Conservation (phyloP, 2,888 invertebrate genomes). For the Carabus problematicus region DNA sequence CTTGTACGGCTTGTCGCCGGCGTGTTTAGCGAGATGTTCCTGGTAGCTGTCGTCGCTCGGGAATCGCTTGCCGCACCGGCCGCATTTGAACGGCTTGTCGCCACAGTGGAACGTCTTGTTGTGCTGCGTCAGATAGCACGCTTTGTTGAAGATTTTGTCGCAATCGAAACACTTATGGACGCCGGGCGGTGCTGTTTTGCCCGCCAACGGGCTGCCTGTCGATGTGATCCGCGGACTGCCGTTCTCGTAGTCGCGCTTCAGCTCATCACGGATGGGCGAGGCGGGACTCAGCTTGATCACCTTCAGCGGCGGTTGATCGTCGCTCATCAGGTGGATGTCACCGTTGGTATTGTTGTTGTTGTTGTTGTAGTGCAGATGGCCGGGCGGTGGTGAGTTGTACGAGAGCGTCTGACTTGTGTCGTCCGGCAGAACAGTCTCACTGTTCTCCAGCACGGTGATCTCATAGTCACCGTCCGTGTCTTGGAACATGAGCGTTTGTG, state of each 20-base stretch:
- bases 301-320: slow-evolving; percentile 20
- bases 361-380: slow-evolving; percentile 42
- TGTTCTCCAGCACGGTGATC: slow-evolving; percentile 59
- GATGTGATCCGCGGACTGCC: slow-evolving; percentile 54
- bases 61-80: slow-evolving; percentile 85
- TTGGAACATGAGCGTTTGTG: slow-evolving; percentile 43
- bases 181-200: slow-evolving; percentile 46
- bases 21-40: slow-evolving; percentile 79
- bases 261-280: slow-evolving; percentile 54
- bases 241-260: slow-evolving; percentile 55
- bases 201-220: slow-evolving; percentile 47
- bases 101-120: slow-evolving; percentile 89
- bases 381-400: slow-evolving; percentile 51
- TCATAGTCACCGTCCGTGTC: slow-evolving; percentile 47
- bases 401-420: slow-evolving; percentile 48
- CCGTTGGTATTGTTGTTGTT: slow-evolving; percentile 45
- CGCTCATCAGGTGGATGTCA: slow-evolving; percentile 30
- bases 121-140: slow-evolving; percentile 89
- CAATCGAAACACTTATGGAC: slow-evolving; percentile 79
- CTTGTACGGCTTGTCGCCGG: slow-evolving; percentile 85
- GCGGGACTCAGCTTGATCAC: slow-evolving; percentile 45
- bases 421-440: slow-evolving; percentile 51
- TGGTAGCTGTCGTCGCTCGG: slow-evolving; percentile 73
- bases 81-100: slow-evolving; percentile 85
- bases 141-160: slow-evolving; percentile 83